These are phyloP conservation scores for Drosophila arawakana DNA, from an alignment of 1,140 invertebrate species.

Conservation along the genomic window DNA sequence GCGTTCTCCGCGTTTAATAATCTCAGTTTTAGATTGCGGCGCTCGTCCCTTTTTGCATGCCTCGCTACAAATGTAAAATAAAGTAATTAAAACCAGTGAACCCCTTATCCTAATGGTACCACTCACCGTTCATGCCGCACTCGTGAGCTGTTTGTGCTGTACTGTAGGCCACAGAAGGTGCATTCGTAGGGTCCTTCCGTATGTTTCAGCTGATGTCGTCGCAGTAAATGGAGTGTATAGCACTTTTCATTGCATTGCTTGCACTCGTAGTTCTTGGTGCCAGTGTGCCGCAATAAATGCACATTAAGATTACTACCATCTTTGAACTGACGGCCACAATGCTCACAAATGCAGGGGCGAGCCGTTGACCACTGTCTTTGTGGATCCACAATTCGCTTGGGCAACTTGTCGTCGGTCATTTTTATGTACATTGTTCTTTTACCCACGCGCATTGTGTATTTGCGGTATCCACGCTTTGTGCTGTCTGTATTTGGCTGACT, in stretches of 20 bases:
- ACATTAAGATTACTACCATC: slow-evolving; percentile 70
- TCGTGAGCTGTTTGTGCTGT: slow-evolving; percentile 71
- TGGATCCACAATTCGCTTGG: slow-evolving; percentile 69
- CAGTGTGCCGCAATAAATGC: slow-evolving; percentile 65
- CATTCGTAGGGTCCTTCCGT: slow-evolving; percentile 69
- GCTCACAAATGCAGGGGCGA: slow-evolving; percentile 70
- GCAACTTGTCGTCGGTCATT: slow-evolving; percentile 62
- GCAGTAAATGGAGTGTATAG: slow-evolving; percentile 63
- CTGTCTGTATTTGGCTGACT: neutral
- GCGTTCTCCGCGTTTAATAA: slow-evolving; percentile 70
- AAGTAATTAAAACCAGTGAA: neutral
- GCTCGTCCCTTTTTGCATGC: slow-evolving; percentile 74
- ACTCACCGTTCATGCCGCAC: slow-evolving; percentile 63
- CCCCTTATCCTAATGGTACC: too few relatives aligned
- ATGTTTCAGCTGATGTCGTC: slow-evolving; percentile 66
- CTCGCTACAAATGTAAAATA: slow-evolving; percentile 34
- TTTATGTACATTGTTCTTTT: slow-evolving; percentile 65
- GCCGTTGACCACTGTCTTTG: slow-evolving; percentile 50
- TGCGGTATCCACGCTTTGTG: slow-evolving; percentile 17
- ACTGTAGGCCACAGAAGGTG: slow-evolving; percentile 68
- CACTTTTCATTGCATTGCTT: slow-evolving; percentile 65
- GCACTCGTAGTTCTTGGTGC: slow-evolving; percentile 71
- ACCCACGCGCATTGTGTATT: slow-evolving; percentile 69
- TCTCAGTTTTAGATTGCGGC: slow-evolving; percentile 66
- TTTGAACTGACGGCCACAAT: slow-evolving; percentile 67